phyloP scores from a whole-genome alignment of 2,888 invertebrate species.

The Aquatica leii region DNA sequence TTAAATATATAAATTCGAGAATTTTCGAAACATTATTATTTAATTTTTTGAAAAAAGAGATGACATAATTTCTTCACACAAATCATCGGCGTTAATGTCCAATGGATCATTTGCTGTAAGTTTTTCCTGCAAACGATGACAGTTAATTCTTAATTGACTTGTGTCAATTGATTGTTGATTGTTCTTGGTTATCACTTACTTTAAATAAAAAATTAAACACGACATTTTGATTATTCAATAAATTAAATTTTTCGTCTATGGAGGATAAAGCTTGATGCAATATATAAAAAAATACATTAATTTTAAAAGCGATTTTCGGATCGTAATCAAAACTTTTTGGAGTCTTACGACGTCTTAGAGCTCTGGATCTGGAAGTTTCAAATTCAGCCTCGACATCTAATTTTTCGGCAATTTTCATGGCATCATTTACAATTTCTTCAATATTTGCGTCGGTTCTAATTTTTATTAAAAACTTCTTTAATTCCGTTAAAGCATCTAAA shows the following conservation, averaged over 20 bases:
- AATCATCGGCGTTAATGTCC: constrained; percentile 39
- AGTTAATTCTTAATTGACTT: too few species aligned
- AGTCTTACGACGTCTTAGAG: constrained; percentile 38
- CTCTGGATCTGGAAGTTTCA: constrained; percentile 32
- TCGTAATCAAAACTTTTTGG: constrained; percentile 39
- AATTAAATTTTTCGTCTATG: constrained; percentile 24
- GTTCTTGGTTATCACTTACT: constrained; percentile 32
- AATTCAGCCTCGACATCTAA: constrained; percentile 40
- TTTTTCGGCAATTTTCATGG: constrained; percentile 35
- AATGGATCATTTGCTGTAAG: constrained; percentile 34
- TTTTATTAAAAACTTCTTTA: too few species aligned
- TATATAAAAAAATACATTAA: too few species aligned
- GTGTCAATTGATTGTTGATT: too few species aligned
- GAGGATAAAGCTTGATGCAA: constrained; percentile 41
- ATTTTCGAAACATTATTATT: constrained; percentile 10
- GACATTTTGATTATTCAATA: neutral
- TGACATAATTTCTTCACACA: constrained; percentile 38
- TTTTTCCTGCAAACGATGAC: too few species aligned
- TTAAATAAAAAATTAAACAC: constrained; percentile 32
- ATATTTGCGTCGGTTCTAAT: too few species aligned
- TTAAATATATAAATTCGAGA: too few species aligned
- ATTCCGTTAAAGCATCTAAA: too few species aligned
- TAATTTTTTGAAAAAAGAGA: neutral
- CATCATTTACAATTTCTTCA: constrained; percentile 30
- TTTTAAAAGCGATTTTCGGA: constrained; percentile 38